Conservation (phyloP, 2,797 vertebrate species). For the Argya squamiceps region DNA sequence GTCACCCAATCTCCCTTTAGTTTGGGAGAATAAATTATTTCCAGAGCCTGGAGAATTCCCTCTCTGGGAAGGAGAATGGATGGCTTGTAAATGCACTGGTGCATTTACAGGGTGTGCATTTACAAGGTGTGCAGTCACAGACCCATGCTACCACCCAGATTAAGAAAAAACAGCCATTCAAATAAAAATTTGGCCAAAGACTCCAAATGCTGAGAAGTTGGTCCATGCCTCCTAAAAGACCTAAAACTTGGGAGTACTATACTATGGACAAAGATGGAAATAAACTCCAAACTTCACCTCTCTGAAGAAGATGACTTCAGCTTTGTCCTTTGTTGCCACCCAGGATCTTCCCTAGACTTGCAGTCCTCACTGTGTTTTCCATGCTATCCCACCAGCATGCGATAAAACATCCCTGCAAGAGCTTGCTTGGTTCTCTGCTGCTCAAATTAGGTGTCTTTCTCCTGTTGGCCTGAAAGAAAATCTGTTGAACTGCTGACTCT, state of each 20-base stretch:
- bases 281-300: neutral
- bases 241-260: neutral
- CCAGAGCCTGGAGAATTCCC: neutral
- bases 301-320: neutral
- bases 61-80: neutral
- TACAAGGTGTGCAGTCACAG: neutral
- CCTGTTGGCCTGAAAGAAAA: neutral
- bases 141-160: neutral
- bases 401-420: neutral
- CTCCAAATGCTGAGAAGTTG: neutral
- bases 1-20: neutral
- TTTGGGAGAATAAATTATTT: neutral
- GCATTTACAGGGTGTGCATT: rapidly evolving
- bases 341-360: neutral
- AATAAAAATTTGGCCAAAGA: neutral
- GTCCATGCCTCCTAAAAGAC: neutral
- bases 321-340: neutral
- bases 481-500: neutral
- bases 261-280: neutral
- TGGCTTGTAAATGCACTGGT: neutral
- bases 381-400: neutral
- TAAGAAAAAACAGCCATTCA: neutral
- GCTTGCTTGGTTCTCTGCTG: neutral
- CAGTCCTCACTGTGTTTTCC: neutral
- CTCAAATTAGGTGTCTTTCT: neutral